Base-by-base conservation (phyloP, 2,888 invertebrate genomes). In the Cotesia congregata region DNA sequence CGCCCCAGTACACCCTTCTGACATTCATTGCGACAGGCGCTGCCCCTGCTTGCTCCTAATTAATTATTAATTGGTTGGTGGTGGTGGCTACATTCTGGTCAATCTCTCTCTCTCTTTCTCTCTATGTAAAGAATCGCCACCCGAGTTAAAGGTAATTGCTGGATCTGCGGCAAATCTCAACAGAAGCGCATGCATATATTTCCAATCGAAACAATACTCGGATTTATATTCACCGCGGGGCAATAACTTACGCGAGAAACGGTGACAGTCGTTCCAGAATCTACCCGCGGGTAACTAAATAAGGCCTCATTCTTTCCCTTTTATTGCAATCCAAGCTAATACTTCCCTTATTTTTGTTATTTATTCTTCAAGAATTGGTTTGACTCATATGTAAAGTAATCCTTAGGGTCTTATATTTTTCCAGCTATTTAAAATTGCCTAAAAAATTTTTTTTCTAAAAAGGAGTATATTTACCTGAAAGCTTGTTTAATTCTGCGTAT, bases 121-220 rank as follows among this genome's bases (percentile, higher is more conserved):
- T 30, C 30, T 30, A 2, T 30, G 30, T 30, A 30, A 30, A 30
- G 30, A 30, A 30, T 30, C 30, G 30, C 30, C 30, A 30, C 30
- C 30, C 30, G 30, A 30, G 30, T 3, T 30, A 30, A 30, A 30
- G 30, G 30, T 30, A 30, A 30, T 30, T 30, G 30, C 30, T 30
- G 30, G 30, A 30, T 30, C 30, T 30, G 30, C 30, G 30, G 30
- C 30, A 3, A 30, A 30, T 30, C 3, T 3, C 30, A 4, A 30
- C 30, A 17, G 17, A 17, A 1, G 17, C 17, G 81, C 83, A 83
- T 83, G 87, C 85, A 88, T 89, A 89, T 87, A 88, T 89, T 89
- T 88, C 80, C 87, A 88, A 89, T 89, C 88, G 88, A 89, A 89
- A 89, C 89, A 89, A 89, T 89, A 89, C 76, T 83, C 83, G 83